Evolutionary conservation across 37 sponge, comb jelly and placozoan genomes (phyloP).

Genomic region (Petrosia ficiformis): DNA sequence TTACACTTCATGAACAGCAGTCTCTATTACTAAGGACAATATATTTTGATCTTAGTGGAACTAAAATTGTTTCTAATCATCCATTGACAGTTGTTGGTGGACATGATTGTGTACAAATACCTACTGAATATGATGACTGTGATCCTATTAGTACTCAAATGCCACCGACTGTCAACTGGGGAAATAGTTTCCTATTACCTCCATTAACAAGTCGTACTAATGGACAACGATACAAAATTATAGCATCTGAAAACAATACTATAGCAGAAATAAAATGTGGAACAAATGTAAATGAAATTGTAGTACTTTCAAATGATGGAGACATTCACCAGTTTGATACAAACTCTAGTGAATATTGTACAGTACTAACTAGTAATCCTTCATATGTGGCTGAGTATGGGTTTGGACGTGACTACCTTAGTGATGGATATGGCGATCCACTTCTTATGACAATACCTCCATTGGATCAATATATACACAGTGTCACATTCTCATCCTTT

Average conservation of each 20-base stretch:
- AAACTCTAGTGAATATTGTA: no score
- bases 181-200: background rate
- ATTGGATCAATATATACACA: no score
- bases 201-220: background rate
- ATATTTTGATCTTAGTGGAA: background rate
- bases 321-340: no score
- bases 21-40: background rate
- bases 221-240: background rate
- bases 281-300: background rate
- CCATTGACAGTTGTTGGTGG: background rate
- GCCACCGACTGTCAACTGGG: background rate
- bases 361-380: no score
- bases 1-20: background rate
- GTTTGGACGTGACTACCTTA: no score
- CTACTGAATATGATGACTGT: background rate
- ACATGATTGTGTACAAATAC: background rate
- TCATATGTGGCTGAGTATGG: no score
- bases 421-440: no score
- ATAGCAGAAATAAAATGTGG: background rate
- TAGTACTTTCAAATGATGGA: background rate
- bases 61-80: background rate
- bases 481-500: no score
- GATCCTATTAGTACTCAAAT: background rate
- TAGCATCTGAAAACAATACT: background rate
- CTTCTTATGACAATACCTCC: no score